These are phyloP conservation scores for Suricata suricatta DNA, from an alignment of 2,113 vertebrate genomes.

Conservation along the genomic window DNA sequence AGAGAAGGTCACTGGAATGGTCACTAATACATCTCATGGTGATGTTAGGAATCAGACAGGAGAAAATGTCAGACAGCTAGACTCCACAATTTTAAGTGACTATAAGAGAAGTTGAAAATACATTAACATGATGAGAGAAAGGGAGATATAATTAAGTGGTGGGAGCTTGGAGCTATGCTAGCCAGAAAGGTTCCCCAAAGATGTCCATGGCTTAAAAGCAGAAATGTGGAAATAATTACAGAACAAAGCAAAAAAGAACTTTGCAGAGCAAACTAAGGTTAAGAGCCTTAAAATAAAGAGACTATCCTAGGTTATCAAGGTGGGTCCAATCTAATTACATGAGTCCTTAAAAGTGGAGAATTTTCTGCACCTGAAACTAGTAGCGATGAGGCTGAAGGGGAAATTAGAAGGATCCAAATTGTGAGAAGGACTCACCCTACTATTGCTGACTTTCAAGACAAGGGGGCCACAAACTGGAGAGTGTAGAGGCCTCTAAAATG, in stretches of 20 bases:
- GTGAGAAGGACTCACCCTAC: not conserved
- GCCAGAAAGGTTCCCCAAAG: not conserved
- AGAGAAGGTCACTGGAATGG: not conserved
- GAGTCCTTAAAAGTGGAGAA: not conserved
- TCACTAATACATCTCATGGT: not conserved
- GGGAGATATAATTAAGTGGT: not conserved
- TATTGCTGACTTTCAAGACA: not conserved
- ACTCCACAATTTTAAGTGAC: not conserved
- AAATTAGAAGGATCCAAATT: not conserved
- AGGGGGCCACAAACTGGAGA: not conserved
- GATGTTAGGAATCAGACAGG: not conserved
- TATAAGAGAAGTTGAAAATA: not conserved
- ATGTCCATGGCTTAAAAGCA: not conserved
- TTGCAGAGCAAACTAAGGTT: not conserved
- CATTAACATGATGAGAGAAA: not conserved
- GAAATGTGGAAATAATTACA: not conserved
- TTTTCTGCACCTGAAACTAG: not conserved
- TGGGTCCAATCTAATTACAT: not conserved
- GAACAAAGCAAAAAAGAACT: not conserved
- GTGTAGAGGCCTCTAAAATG: not conserved
- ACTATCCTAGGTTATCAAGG: not conserved
- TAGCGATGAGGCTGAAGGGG: fast-evolving
- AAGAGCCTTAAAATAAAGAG: not conserved
- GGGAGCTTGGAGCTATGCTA: not conserved
- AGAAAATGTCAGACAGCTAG: not conserved